Evolutionary conservation across 1,140 invertebrate genomes (phyloP).

Genomic region (Cotesia glomerata): DNA sequence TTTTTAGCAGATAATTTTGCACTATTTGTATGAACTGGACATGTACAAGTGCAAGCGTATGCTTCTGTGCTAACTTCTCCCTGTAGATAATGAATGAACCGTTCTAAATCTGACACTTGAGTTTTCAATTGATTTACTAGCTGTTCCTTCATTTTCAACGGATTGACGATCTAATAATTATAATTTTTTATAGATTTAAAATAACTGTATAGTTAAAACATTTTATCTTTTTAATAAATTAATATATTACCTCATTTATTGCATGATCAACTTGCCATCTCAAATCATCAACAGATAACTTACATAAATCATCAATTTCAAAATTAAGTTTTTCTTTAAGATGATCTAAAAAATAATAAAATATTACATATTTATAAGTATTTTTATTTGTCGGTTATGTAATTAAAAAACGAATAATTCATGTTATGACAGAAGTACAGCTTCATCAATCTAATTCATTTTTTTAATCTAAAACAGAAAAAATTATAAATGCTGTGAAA

Average conservation of each 20-base stretch:
- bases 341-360: slow-evolving; percentile 64
- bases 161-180: slow-evolving; percentile 81
- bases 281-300: slow-evolving; percentile 76
- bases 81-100: slow-evolving; percentile 96
- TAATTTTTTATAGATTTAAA: background rate
- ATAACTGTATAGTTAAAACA: slow-evolving; percentile 2
- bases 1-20: slow-evolving; percentile 40
- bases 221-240: slow-evolving; percentile 35
- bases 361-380: background rate
- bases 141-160: slow-evolving; percentile 95
- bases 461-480: no score
- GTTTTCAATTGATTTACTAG: slow-evolving; percentile 93
- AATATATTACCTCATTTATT: slow-evolving; percentile 69
- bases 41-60: slow-evolving; percentile 69
- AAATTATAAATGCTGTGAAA: no score
- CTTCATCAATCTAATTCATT: no score
- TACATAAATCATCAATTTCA: slow-evolving; percentile 78
- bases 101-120: slow-evolving; percentile 95
- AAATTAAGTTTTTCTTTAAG: slow-evolving; percentile 79
- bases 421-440: no score
- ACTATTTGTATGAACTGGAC: slow-evolving; percentile 66
- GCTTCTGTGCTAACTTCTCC: slow-evolving; percentile 68
- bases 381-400: background rate
- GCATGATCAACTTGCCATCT: slow-evolving; percentile 78
- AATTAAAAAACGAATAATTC: background rate